Percentiles rank a stretch among this genome's conserved stretches.
phyloP scores from a whole-genome alignment of 2,888 invertebrate genomes.

The Mesoligia furuncula region DNA sequence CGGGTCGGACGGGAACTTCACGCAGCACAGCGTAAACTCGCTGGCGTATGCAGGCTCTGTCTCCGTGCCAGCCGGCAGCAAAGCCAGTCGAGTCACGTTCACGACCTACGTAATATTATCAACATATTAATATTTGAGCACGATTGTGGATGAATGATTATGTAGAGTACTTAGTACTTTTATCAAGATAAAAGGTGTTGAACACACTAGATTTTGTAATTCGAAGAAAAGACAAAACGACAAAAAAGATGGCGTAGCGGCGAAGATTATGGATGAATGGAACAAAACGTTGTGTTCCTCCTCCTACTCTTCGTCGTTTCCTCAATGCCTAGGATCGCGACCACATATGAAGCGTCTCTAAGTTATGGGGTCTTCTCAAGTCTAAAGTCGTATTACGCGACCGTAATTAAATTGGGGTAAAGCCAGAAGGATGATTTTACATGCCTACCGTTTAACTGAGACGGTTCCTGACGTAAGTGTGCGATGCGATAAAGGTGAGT shows the following conservation, averaged over 20 bases:
- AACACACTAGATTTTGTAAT: background rate
- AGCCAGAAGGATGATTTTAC: background rate
- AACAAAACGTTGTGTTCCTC: background rate
- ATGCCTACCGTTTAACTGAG: background rate
- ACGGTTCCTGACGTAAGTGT: background rate
- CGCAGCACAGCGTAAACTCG: conserved; percentile 96
- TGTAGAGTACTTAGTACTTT: background rate
- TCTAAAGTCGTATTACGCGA: background rate
- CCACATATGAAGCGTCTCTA: background rate
- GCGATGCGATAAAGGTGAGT: too few relatives aligned
- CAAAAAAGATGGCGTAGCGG: background rate
- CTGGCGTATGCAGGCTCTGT: conserved; percentile 94
- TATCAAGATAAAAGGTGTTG: background rate
- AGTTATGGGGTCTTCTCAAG: background rate
- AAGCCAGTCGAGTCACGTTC: conserved; percentile 93
- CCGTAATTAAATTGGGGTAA: background rate
- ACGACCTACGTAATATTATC: conserved; percentile 84
- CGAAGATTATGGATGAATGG: background rate
- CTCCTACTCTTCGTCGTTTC: background rate
- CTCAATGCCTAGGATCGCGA: background rate
- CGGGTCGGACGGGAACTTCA: conserved; percentile 95
- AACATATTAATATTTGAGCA: background rate
- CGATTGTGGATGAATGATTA: background rate
- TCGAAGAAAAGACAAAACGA: background rate
- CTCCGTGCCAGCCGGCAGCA: conserved; percentile 93